A percentile compares a stretch with the other conserved stretches of the same genome.
Evolutionary conservation across 2,113 vertebrate genomes (phyloP).

Genomic region (Falco punctatus): DNA sequence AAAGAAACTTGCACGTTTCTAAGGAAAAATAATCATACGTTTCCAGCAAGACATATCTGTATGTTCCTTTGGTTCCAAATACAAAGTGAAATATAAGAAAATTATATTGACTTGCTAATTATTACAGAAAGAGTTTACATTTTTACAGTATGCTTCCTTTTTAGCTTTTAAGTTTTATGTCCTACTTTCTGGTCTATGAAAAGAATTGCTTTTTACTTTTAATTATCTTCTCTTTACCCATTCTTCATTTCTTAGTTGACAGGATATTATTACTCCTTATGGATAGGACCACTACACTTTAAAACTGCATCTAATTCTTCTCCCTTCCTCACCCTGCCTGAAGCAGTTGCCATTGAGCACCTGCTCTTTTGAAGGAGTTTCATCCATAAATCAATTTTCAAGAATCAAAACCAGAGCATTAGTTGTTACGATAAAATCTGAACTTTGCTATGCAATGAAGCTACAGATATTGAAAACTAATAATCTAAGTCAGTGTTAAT

Average conservation of each 20-base stretch:
- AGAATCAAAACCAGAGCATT: neutral
- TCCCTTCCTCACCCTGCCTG: neutral
- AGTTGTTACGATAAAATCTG: neutral
- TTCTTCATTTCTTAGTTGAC: slow-evolving; percentile 16
- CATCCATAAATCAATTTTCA: slow-evolving; percentile 18
- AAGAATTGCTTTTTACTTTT: slow-evolving; percentile 8
- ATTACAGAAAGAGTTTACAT: neutral
- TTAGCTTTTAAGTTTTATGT: neutral
- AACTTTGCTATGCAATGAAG: neutral
- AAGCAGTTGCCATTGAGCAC: neutral
- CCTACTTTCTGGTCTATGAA: slow-evolving; percentile 11
- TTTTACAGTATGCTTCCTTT: neutral
- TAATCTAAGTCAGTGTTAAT: neutral
- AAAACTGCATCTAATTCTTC: slow-evolving; percentile 11
- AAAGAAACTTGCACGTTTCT: slow-evolving; percentile 6
- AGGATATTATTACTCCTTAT: neutral
- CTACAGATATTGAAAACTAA: neutral
- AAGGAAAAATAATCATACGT: slow-evolving; percentile 12
- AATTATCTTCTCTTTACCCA: neutral
- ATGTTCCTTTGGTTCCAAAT: neutral
- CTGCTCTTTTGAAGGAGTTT: neutral
- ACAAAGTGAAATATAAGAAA: neutral
- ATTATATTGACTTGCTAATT: neutral
- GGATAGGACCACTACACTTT: neutral
- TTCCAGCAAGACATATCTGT: neutral